Conservation (phyloP, 1,140 invertebrate species). For the Orchesella cincta region DNA sequence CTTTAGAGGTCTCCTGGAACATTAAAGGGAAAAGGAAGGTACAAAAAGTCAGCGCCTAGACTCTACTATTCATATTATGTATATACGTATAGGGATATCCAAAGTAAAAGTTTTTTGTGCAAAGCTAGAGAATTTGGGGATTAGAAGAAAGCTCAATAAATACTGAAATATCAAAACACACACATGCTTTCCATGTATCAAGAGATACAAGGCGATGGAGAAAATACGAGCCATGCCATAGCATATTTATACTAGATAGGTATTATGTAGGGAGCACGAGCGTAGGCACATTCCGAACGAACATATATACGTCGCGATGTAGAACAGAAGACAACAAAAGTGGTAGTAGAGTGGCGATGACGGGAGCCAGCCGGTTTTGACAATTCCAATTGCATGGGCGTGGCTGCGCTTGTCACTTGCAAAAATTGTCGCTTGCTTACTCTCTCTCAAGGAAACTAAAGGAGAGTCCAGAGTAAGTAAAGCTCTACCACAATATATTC, state of each 20-base stretch:
- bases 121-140: not conserved
- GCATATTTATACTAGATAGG: not conserved
- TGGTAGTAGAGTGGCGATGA: not conserved
- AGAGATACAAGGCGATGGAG: not conserved
- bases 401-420: conserved; percentile 50
- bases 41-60: too few relatives aligned
- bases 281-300: too few relatives aligned
- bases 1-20: too few relatives aligned
- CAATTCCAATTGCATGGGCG: conserved; percentile 50
- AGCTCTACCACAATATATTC: too few relatives aligned
- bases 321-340: conserved; percentile 10
- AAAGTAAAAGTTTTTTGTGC: too few relatives aligned
- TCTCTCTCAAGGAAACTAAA: not conserved
- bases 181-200: not conserved
- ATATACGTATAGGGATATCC: too few relatives aligned
- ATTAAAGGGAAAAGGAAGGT: too few relatives aligned
- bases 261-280: not conserved
- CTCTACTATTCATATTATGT: too few relatives aligned
- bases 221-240: not conserved
- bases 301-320: too few relatives aligned
- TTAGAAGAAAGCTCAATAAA: conserved; percentile 4
- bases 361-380: conserved; percentile 46
- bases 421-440: conserved; percentile 40
- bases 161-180: not conserved
- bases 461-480: too few relatives aligned